phyloP scores from a whole-genome alignment of 2,113 vertebrate genomes.

The Synodontis membranacea region DNA sequence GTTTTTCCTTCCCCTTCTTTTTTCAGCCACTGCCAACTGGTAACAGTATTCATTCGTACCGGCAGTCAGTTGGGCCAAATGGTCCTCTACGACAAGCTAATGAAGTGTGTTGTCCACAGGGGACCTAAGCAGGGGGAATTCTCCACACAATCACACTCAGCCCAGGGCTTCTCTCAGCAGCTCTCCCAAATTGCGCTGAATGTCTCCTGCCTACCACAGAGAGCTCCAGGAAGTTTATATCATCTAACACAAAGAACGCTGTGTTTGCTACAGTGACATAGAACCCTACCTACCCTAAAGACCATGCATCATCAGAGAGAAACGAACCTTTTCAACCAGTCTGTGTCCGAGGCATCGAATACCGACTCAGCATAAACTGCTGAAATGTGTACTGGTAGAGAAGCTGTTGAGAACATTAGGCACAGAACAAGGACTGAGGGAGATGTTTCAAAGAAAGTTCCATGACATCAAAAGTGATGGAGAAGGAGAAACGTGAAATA shows the following conservation, averaged over 20 bases:
- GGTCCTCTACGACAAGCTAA: constrained; percentile 14
- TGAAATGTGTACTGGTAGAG: constrained; percentile 17
- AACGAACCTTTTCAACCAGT: constrained; percentile 39
- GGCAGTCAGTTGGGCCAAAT: constrained; percentile 12
- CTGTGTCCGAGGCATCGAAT: constrained; percentile 59
- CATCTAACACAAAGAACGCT: constrained; percentile 68
- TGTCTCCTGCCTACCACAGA: constrained; percentile 55
- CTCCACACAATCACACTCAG: constrained; percentile 54
- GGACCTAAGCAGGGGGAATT: constrained; percentile 48
- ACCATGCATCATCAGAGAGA: constrained; percentile 62
- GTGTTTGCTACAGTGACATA: constrained; percentile 64
- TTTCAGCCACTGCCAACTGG: constrained; percentile 5
- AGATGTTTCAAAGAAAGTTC: not conserved
- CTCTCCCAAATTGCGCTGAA: constrained; percentile 35
- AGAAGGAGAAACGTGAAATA: not conserved
- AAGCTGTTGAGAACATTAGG: not conserved
- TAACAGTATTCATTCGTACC: constrained; percentile 36
- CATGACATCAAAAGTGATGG: constrained; percentile 1
- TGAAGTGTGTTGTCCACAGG: constrained; percentile 49
- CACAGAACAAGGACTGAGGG: not conserved
- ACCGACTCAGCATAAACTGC: constrained; percentile 66
- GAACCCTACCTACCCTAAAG: constrained; percentile 58
- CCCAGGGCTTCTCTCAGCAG: constrained; percentile 12
- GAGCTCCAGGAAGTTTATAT: constrained; percentile 59
- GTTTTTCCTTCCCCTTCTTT: not conserved